Percentiles rank a stretch among this genome's conserved stretches.
Evolutionary conservation across 2,113 vertebrate genomes (phyloP).

Genomic region (Pangasianodon gigas): DNA sequence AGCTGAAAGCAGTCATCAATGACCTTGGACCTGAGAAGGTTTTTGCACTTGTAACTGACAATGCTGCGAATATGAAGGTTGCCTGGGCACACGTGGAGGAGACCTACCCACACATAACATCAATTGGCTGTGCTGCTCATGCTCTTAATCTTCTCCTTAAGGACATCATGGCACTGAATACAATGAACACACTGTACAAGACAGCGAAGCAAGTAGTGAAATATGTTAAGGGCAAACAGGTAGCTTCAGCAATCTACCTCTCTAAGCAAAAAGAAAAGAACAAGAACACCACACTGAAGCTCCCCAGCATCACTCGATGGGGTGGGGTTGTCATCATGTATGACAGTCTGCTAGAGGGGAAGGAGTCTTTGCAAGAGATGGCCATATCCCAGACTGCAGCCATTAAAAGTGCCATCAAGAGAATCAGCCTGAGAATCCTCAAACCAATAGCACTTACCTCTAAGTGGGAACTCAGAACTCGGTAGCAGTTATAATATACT

Average conservation of each 20-base stretch:
- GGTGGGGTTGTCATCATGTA: constrained; percentile 41
- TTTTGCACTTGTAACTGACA: too few relatives aligned
- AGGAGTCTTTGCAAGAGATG: constrained; percentile 29
- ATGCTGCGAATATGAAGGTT: too few relatives aligned
- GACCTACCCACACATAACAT: too few relatives aligned
- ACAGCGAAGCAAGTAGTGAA: constrained; percentile 40
- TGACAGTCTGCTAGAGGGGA: constrained; percentile 21
- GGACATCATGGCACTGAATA: too few relatives aligned
- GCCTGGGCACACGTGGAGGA: too few relatives aligned
- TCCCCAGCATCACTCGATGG: constrained; percentile 23
- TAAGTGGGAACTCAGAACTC: too few relatives aligned
- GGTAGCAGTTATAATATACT: too few relatives aligned
- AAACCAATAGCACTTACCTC: too few relatives aligned
- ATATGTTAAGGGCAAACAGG: constrained; percentile 44
- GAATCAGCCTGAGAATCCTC: neutral
- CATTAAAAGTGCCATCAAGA: constrained; percentile 35
- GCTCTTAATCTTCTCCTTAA: too few relatives aligned
- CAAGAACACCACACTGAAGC: constrained; percentile 40
- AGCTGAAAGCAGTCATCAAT: too few relatives aligned
- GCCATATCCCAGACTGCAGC: constrained; percentile 40
- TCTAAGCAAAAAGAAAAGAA: constrained; percentile 32
- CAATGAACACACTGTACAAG: constrained; percentile 16
- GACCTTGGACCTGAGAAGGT: too few relatives aligned
- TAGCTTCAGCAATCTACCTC: constrained; percentile 14
- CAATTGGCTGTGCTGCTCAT: too few relatives aligned